Evolutionary conservation across 2,888 invertebrate species (phyloP).

Genomic region (Lasioglossum zephyrum): DNA sequence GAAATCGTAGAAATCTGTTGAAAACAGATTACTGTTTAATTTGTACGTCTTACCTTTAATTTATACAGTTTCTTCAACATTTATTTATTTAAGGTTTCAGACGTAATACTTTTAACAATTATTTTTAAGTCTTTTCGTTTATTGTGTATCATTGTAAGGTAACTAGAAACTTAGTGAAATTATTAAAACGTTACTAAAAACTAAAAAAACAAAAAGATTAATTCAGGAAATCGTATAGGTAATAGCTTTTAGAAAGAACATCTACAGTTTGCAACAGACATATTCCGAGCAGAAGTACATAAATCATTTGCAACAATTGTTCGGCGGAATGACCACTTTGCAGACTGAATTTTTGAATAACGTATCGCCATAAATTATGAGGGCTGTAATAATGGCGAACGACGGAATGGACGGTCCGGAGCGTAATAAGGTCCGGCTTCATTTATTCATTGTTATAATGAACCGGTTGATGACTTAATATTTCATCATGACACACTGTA

Average conservation of each 20-base stretch:
- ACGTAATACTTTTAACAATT: too few species aligned
- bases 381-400: conserved; percentile 25
- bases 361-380: conserved; percentile 28
- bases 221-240: neutral
- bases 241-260: neutral
- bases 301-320: neutral
- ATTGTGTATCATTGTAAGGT: neutral
- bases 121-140: too few species aligned
- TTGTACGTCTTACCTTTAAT: too few species aligned
- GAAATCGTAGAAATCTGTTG: neutral
- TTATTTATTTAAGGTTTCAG: too few species aligned
- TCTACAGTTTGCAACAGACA: neutral
- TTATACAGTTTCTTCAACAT: too few species aligned
- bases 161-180: neutral
- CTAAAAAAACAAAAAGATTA: neutral
- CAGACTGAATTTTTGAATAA: conserved; percentile 38
- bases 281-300: neutral
- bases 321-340: conserved; percentile 7
- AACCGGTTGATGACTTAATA: conserved; percentile 66
- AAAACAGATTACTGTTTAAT: too few species aligned
- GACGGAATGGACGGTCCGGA: conserved; percentile 46
- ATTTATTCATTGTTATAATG: conserved; percentile 60
- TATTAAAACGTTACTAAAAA: neutral
- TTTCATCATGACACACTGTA: conserved; percentile 60
- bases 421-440: conserved; percentile 59